Percentiles rank a stretch among this genome's conserved stretches.
Conservation (phyloP, 2,797 vertebrate species). For the Bradypodion ventrale region DNA sequence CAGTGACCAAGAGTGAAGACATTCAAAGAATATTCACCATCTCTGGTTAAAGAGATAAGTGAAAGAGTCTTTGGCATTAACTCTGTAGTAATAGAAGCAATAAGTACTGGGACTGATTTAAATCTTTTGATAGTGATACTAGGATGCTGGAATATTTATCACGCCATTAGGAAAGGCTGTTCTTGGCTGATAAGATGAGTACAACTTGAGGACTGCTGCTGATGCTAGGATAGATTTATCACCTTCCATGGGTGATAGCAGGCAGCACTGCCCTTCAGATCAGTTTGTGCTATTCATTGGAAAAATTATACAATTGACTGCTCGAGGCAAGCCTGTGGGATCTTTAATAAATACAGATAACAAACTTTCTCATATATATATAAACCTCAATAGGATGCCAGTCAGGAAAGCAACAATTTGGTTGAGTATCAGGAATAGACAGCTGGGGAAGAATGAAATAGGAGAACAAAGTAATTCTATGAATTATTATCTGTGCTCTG, state of each 20-base stretch:
- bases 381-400: slow-evolving; percentile 18
- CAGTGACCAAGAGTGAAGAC: slow-evolving; percentile 68
- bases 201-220: slow-evolving; percentile 69
- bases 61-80: slow-evolving; percentile 71
- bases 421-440: slow-evolving; percentile 37
- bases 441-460: not conserved
- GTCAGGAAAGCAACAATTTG: slow-evolving; percentile 41
- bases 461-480: not conserved
- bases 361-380: slow-evolving; percentile 38
- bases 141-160: slow-evolving; percentile 77
- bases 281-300: slow-evolving; percentile 47
- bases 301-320: slow-evolving; percentile 59
- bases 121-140: slow-evolving; percentile 76
- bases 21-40: slow-evolving; percentile 71
- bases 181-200: slow-evolving; percentile 79
- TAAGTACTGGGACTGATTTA: slow-evolving; percentile 75
- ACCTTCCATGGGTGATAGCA: slow-evolving; percentile 50
- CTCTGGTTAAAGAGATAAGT: slow-evolving; percentile 79
- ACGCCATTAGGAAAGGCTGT: slow-evolving; percentile 76
- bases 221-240: slow-evolving; percentile 67
- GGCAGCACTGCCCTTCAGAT: slow-evolving; percentile 59
- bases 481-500: slow-evolving; percentile 38
- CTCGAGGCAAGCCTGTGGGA: slow-evolving; percentile 62
- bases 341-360: slow-evolving; percentile 60
- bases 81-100: slow-evolving; percentile 70